These are phyloP conservation scores for Junco hyemalis DNA, from an alignment of 2,113 vertebrate genomes.

Conservation along the genomic window DNA sequence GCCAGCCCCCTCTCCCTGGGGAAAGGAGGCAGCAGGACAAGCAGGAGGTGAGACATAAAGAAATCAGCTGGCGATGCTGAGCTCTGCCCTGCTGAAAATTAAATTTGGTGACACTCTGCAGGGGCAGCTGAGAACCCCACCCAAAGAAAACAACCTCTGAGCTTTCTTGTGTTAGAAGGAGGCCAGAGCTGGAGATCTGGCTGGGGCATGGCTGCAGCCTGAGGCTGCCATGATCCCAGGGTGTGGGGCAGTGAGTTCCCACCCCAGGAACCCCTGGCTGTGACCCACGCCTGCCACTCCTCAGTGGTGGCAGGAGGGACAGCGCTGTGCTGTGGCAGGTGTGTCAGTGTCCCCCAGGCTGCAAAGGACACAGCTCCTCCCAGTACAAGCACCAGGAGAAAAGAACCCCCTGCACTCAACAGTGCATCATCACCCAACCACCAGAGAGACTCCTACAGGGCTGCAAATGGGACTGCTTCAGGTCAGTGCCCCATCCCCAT, in stretches of 20 bases:
- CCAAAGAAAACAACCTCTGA: neutral
- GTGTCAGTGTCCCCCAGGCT: neutral
- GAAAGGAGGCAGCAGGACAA: neutral
- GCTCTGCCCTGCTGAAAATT: neutral
- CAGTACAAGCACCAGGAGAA: neutral
- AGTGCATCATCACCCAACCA: neutral
- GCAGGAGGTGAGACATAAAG: neutral
- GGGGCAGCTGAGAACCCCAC: neutral
- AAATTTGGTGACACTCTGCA: neutral
- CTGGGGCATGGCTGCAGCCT: fast-evolving
- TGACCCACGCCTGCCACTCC: neutral
- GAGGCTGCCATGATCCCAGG: fast-evolving
- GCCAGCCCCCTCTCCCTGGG: neutral
- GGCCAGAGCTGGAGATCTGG: neutral
- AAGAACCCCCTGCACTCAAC: neutral
- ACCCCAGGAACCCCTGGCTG: fast-evolving
- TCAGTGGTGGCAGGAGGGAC: neutral
- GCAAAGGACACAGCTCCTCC: neutral
- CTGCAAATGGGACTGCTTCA: neutral
- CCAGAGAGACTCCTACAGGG: neutral
- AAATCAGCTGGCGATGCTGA: neutral
- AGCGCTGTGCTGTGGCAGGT: too few species aligned
- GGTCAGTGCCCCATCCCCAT: neutral
- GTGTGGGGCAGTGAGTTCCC: neutral
- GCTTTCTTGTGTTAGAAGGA: neutral